Percentiles rank a stretch among this genome's conserved stretches.
Evolutionary conservation across 2,113 vertebrate species (phyloP).

Genomic region (Siniperca chuatsi): DNA sequence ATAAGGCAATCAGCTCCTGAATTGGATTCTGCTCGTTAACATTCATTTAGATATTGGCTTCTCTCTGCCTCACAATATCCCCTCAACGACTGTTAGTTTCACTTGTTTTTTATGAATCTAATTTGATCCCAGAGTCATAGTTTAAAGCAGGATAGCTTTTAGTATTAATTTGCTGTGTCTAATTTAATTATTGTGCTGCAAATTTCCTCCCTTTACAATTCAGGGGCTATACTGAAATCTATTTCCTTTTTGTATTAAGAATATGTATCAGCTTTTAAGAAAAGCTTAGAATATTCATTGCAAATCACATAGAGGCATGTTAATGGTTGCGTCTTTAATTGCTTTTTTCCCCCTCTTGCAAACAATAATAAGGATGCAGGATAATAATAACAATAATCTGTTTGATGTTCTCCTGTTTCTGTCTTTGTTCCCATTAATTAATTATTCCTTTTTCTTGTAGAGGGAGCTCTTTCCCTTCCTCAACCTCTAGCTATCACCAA

Average conservation of each 20-base stretch:
- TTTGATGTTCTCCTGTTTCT: slow-evolving; percentile 52
- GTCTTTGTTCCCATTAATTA: slow-evolving; percentile 36
- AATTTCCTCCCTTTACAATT: slow-evolving; percentile 60
- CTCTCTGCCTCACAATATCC: slow-evolving; percentile 74
- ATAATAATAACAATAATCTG: slow-evolving; percentile 54
- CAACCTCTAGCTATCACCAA: neutral
- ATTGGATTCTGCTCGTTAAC: slow-evolving; percentile 77
- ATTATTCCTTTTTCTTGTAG: slow-evolving; percentile 24
- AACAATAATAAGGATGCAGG: slow-evolving; percentile 55
- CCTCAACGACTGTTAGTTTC: slow-evolving; percentile 72
- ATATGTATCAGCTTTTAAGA: slow-evolving; percentile 58
- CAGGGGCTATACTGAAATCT: slow-evolving; percentile 40
- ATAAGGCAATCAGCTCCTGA: slow-evolving; percentile 72
- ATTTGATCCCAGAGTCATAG: slow-evolving; percentile 77
- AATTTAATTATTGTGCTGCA: slow-evolving; percentile 73
- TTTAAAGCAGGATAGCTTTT: slow-evolving; percentile 78
- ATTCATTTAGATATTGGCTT: slow-evolving; percentile 81
- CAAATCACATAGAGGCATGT: slow-evolving; percentile 58
- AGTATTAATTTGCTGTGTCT: slow-evolving; percentile 79
- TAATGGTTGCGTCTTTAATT: slow-evolving; percentile 59
- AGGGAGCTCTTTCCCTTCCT: slow-evolving; percentile 29
- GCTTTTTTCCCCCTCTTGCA: slow-evolving; percentile 26
- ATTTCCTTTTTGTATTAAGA: slow-evolving; percentile 50
- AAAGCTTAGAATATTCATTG: slow-evolving; percentile 56
- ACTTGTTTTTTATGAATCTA: slow-evolving; percentile 77